Evolutionary conservation across 2,888 invertebrate species (phyloP).

Genomic region (Polydesmus complanatus): DNA sequence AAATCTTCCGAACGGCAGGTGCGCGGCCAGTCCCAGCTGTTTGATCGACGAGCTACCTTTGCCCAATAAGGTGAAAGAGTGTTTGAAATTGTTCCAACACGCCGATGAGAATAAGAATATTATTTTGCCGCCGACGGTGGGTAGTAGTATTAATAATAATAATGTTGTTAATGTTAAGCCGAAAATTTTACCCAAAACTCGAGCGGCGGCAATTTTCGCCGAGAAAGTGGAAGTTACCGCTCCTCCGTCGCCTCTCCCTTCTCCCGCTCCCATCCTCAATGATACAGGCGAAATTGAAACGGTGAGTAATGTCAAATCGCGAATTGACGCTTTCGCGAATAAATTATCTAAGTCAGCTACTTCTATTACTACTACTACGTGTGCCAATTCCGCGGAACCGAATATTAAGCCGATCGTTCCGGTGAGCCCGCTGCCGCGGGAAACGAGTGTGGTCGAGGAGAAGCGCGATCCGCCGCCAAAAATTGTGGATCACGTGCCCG

Average conservation of each 20-base stretch:
- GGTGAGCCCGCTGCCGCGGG: no score
- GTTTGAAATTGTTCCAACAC: constrained; percentile 25
- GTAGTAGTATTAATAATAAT: not conserved
- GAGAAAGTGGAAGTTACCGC: not conserved
- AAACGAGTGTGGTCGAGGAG: no score
- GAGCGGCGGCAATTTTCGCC: not conserved
- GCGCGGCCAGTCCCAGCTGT: not conserved
- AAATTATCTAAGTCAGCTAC: not conserved
- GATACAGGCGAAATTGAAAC: not conserved
- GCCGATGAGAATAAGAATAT: not conserved
- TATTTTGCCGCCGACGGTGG: not conserved
- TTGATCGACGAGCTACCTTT: constrained; percentile 26
- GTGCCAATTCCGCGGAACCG: not conserved
- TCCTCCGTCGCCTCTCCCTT: not conserved
- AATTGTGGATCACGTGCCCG: not conserved
- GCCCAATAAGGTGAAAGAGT: constrained; percentile 28
- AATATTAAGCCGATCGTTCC: no score
- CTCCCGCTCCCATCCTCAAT: not conserved
- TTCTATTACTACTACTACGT: not conserved
- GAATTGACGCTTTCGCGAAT: not conserved
- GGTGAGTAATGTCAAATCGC: not conserved
- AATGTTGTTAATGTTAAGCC: not conserved
- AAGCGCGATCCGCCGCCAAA: not conserved
- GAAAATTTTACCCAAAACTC: not conserved
- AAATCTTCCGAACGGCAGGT: not conserved